Base-by-base conservation (phyloP, 2,888 invertebrate genomes). In the Dryobotodes eremita region DNA sequence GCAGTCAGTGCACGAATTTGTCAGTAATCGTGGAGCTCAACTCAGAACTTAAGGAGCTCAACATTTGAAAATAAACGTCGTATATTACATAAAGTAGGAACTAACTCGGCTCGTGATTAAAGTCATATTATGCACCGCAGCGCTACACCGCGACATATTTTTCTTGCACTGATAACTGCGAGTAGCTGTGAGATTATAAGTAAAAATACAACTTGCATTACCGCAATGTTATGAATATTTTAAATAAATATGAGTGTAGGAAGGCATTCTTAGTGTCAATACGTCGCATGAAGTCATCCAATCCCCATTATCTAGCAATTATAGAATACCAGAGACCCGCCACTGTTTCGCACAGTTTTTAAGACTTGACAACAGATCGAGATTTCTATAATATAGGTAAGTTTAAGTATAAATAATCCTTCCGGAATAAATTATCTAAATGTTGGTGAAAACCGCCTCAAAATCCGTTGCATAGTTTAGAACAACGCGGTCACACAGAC, bases 141-240 rank as follows among this genome's bases (percentile, higher is more conserved):
- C 17, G 70, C n/a, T 70, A 53, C 61, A 70, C 46, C 61, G 23
- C 61, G 46, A 36, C 61, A 36, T 62, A 79, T 31, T 61, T 70
- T 79, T 80, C 71, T 78, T 78, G 78, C 80, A 78, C 80, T 79
- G 61, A 80, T 71, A 62, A 80, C 71, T 78, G 7, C 36, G 61
- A 46, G 31, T 59, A 70, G 42, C 53, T 55, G 17, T 23, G 53
- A 53, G 31, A 71, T 78, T 68, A 68, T 68, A 61, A 26, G 15
- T 50, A 50, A 15, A 4, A 55, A 48, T 31, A 53, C 46, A 78
- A 53, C 36, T 72, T 64, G 36, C 36, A 8, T 31, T 55, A 80
- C 73, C 48, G n/a, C 73, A 62, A 48, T 78, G 80, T 80, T 64
- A 36, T 72, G 73, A 80, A 42, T 64, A 42, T 55, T 55, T 72